phyloP scores from a whole-genome alignment of 64 coral and sea anemone genomes.

The Acropora tenuis region DNA sequence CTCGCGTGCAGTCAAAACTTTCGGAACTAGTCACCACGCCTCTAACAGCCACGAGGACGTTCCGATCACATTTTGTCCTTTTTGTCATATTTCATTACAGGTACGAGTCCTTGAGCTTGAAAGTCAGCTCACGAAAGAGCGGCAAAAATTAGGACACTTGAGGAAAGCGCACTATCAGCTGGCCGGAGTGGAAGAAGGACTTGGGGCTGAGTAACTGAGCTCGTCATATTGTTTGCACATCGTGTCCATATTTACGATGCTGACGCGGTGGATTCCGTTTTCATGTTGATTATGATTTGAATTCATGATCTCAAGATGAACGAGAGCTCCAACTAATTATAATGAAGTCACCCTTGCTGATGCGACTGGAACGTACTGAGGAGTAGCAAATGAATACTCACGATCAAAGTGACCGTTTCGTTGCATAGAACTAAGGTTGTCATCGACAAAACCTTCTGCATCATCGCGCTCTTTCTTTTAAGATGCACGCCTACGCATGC shows the following conservation, averaged over 20 bases:
- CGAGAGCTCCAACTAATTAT: not conserved
- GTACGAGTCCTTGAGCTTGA: conserved; percentile 94
- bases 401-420: too few species aligned
- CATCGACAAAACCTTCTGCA: too few species aligned
- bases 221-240: not conserved
- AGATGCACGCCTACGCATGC: too few species aligned
- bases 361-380: not conserved
- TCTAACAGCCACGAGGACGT: too few species aligned
- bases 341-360: not conserved
- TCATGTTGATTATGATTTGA: not conserved
- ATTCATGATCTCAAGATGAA: not conserved
- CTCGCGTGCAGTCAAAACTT: too few species aligned
- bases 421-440: too few species aligned
- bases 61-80: not conserved
- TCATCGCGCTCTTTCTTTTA: too few species aligned
- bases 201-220: not conserved
- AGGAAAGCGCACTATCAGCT: conserved; percentile 94
- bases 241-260: not conserved
- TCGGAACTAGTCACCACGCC: too few species aligned
- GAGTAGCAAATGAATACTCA: not conserved
- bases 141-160: conserved; percentile 91
- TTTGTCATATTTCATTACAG: not conserved
- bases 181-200: conserved; percentile 83
- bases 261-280: not conserved
- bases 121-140: conserved; percentile 84